A percentile compares a stretch with the other conserved stretches of the same genome.
Conservation (phyloP, 2,888 invertebrate species). For the Ophion ventricosus region DNA sequence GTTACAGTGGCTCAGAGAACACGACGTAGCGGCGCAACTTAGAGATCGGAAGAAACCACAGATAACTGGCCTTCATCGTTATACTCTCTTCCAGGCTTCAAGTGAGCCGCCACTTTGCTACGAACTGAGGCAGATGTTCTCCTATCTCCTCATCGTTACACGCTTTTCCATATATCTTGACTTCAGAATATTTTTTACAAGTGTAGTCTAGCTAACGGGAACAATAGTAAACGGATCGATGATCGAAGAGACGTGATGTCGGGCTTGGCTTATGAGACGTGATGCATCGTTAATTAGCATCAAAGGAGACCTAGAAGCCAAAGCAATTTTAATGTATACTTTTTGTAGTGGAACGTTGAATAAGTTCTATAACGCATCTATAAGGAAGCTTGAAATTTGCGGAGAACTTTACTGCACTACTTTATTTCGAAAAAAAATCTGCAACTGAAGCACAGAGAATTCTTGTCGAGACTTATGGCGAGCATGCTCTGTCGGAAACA, state of each 20-base stretch:
- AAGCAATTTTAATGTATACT: not conserved
- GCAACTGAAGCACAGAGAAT: too few relatives aligned
- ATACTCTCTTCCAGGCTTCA: conserved; percentile 21
- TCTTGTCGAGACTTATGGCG: too few relatives aligned
- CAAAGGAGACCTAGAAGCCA: not conserved
- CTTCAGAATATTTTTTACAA: not conserved
- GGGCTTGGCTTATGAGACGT: not conserved
- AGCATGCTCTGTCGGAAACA: too few relatives aligned
- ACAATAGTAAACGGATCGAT: not conserved
- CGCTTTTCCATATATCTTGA: not conserved
- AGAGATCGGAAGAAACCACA: conserved; percentile 55
- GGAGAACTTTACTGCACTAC: too few relatives aligned
- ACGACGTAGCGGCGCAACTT: conserved; percentile 56
- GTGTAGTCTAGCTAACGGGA: not conserved
- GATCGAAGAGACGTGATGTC: not conserved
- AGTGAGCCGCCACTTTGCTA: conserved; percentile 45
- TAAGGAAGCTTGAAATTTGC: too few relatives aligned
- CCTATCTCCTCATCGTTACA: conserved; percentile 1
- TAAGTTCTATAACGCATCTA: too few relatives aligned
- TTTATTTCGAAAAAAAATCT: too few relatives aligned
- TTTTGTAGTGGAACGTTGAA: too few relatives aligned
- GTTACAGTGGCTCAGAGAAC: conserved; percentile 55
- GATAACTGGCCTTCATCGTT: conserved; percentile 53
- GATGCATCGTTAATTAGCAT: not conserved
- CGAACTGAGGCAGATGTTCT: not conserved